phyloP scores from a whole-genome alignment of 2,888 invertebrate species.

The Sphecodes monilicornis region DNA sequence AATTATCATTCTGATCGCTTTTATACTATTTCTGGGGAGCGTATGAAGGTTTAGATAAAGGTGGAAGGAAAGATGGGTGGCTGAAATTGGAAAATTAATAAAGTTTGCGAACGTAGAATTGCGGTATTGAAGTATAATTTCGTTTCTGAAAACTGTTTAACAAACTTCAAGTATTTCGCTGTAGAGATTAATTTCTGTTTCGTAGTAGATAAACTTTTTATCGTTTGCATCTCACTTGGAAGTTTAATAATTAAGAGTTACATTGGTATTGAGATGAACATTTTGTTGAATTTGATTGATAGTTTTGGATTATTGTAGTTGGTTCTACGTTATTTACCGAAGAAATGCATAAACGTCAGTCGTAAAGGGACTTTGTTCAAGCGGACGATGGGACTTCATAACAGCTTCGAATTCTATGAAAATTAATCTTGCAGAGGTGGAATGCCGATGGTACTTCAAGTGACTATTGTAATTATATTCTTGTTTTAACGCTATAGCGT shows the following conservation, averaged over 20 bases:
- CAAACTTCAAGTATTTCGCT: background rate
- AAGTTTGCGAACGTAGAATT: background rate
- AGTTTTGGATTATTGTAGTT: background rate
- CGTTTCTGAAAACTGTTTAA: background rate
- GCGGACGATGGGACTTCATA: background rate
- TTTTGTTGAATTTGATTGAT: background rate
- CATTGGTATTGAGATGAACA: background rate
- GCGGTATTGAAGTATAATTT: background rate
- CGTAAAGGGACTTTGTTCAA: background rate
- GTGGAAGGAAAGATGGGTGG: background rate
- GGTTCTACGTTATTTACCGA: background rate
- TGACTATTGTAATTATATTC: background rate
- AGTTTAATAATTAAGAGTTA: background rate
- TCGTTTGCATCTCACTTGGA: background rate
- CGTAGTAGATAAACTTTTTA: background rate
- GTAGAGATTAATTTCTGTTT: background rate
- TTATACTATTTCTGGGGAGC: background rate
- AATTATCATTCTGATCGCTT: background rate
- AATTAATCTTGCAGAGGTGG: background rate
- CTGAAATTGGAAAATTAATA: background rate
- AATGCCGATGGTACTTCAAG: background rate
- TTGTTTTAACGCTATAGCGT: background rate
- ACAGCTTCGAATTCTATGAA: background rate
- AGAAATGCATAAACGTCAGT: background rate
- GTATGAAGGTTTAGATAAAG: background rate